A percentile compares a stretch with the other conserved stretches of the same genome.
Conservation (phyloP, 1,140 invertebrate species). For the Meteorus sp. region DNA sequence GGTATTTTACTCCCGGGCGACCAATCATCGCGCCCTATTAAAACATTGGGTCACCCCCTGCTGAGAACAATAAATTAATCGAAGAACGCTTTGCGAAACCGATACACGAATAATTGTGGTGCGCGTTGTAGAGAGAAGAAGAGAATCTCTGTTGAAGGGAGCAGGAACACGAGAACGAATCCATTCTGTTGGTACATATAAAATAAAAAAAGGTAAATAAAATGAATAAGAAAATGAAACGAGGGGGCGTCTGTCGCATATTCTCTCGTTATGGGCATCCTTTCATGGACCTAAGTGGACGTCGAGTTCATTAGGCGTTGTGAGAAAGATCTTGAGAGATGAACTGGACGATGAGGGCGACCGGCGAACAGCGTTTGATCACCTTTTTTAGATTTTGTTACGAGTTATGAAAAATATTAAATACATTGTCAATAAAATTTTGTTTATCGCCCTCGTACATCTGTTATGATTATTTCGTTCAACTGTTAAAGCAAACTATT, state of each 20-base stretch:
- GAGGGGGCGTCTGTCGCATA: conserved; percentile 13
- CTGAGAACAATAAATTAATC: conserved; percentile 31
- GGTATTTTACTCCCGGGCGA: conserved; percentile 24
- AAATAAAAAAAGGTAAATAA: too few species aligned
- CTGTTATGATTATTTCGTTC: too few species aligned
- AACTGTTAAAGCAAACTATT: too few species aligned
- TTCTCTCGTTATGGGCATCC: conserved; percentile 42
- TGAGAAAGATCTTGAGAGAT: conserved; percentile 40
- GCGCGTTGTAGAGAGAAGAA: conserved; percentile 9
- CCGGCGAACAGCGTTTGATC: too few species aligned
- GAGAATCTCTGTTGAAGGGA: conserved; percentile 16
- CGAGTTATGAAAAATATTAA: too few species aligned
- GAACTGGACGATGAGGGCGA: conserved; percentile 36
- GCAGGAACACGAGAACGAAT: too few species aligned
- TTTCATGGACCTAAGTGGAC: conserved; percentile 46
- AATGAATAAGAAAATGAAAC: not conserved
- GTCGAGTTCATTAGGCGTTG: conserved; percentile 47
- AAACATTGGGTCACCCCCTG: conserved; percentile 51
- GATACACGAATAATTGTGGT: conserved; percentile 16
- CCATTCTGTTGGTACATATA: too few species aligned
- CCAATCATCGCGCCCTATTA: conserved; percentile 46
- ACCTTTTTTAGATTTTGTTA: too few species aligned
- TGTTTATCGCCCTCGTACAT: too few species aligned
- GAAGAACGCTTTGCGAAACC: not conserved
- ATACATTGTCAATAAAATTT: too few species aligned